Conservation (phyloP, 2,888 invertebrate genomes). For the Rhynchonema sp. region DNA sequence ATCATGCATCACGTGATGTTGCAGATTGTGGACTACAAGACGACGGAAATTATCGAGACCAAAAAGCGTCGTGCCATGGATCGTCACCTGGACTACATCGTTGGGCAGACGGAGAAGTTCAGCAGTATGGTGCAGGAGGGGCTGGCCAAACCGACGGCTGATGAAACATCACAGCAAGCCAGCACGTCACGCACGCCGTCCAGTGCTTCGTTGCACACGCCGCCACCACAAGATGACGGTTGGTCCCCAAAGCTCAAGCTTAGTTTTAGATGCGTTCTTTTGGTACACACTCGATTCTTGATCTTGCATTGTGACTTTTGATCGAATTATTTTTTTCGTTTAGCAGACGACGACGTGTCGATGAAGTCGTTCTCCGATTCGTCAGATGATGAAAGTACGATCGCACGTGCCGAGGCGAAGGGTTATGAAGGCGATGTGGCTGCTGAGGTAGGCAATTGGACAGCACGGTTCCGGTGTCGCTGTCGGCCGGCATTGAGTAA, state of each 20-base stretch:
- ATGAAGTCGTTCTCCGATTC: background rate
- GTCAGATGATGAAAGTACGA: slow-evolving; percentile 16
- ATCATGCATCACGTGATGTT: slow-evolving; percentile 72
- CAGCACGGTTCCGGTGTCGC: no score
- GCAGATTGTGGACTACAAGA: slow-evolving; percentile 74
- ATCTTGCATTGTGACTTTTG: no score
- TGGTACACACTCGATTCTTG: no score
- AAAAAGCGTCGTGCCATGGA: slow-evolving; percentile 82
- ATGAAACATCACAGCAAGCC: background rate
- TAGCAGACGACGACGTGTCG: background rate
- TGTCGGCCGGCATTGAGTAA: no score
- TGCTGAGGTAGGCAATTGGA: no score
- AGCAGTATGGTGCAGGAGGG: slow-evolving; percentile 18
- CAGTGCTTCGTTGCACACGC: background rate
- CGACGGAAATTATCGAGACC: slow-evolving; percentile 72
- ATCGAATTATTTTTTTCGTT: no score
- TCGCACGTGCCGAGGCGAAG: slow-evolving; percentile 36
- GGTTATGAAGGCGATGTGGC: no score
- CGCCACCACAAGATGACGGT: background rate
- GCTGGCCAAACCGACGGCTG: slow-evolving; percentile 6
- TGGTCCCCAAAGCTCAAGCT: no score
- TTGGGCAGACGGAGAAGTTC: slow-evolving; percentile 93
- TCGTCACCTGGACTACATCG: slow-evolving; percentile 87
- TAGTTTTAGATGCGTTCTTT: no score
- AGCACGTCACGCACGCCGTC: slow-evolving; percentile 6